Evolutionary conservation across 2,888 invertebrate species (phyloP).

Genomic region (Drosophila multiciliata): DNA sequence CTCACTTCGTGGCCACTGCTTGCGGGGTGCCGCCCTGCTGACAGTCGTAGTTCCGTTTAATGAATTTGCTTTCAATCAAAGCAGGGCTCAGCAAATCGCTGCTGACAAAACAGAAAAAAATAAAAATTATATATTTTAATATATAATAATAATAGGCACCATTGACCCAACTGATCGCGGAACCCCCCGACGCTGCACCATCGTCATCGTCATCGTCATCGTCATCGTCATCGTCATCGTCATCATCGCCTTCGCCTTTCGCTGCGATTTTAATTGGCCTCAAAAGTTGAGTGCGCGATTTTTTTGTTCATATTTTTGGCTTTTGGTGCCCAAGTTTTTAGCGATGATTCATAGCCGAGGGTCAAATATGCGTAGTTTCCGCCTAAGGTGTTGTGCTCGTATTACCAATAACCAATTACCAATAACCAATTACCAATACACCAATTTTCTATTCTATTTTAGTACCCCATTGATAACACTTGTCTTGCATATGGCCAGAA

Average conservation of each 20-base stretch:
- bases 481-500: not conserved
- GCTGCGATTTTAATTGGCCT: constrained; percentile 57
- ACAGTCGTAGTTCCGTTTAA: constrained; percentile 67
- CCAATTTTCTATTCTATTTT: not conserved
- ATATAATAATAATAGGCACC: constrained; percentile 24
- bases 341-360: constrained; percentile 62
- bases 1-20: no score
- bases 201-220: not conserved
- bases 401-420: not conserved
- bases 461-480: not conserved
- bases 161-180: constrained; percentile 48
- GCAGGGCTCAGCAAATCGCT: constrained; percentile 21
- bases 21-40: not conserved
- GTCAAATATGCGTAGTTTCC: constrained; percentile 64
- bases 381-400: constrained; percentile 34
- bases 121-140: not conserved
- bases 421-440: not conserved
- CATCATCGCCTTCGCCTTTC: constrained; percentile 57
- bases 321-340: constrained; percentile 3
- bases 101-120: constrained; percentile 1
- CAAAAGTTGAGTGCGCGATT: constrained; percentile 24
- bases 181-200: constrained; percentile 3
- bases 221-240: not conserved
- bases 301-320: constrained; percentile 17
- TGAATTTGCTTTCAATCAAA: constrained; percentile 60